These are phyloP conservation scores for Drosophila anomalipes DNA, from an alignment of 2,888 invertebrate genomes.

Conservation along the genomic window DNA sequence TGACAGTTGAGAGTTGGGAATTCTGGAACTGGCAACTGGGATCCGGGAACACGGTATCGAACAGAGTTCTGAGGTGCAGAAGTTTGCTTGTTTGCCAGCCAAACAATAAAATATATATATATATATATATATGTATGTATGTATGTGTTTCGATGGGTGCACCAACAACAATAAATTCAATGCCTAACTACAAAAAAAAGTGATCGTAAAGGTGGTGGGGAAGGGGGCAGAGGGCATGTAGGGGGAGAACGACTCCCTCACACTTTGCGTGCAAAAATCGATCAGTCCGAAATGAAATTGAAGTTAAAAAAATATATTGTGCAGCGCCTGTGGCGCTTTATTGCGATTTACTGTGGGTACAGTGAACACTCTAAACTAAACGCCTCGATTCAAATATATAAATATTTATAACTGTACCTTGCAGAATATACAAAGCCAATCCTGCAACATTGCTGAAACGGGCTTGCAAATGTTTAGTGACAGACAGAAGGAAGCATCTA, in stretches of 20 bases:
- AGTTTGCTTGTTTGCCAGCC: constrained; percentile 63
- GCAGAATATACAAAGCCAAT: not conserved
- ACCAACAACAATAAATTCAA: constrained; percentile 70
- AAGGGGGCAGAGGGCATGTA: not conserved
- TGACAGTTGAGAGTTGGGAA: constrained; percentile 24
- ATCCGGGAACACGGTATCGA: not conserved
- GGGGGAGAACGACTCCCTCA: constrained; percentile 58
- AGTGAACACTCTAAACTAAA: not conserved
- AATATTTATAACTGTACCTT: not conserved
- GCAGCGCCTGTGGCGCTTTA: constrained; percentile 64
- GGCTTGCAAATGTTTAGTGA: not conserved
- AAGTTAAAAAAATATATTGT: constrained; percentile 46
- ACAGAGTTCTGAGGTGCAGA: constrained; percentile 63
- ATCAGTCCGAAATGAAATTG: constrained; percentile 80
- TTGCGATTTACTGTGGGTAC: constrained; percentile 39
- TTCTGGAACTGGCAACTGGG: not conserved
- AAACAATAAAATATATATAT: constrained; percentile 72
- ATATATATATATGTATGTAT: constrained; percentile 39
- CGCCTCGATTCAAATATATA: not conserved
- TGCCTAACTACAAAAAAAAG: constrained; percentile 66
- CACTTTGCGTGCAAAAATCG: constrained; percentile 83
- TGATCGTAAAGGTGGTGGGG: constrained; percentile 1
- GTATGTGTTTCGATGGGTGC: constrained; percentile 48
- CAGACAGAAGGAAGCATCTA: not conserved
- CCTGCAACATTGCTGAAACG: not conserved